Evolutionary conservation across 1,140 invertebrate genomes (phyloP).

Genomic region (Apolygus lucorum): DNA sequence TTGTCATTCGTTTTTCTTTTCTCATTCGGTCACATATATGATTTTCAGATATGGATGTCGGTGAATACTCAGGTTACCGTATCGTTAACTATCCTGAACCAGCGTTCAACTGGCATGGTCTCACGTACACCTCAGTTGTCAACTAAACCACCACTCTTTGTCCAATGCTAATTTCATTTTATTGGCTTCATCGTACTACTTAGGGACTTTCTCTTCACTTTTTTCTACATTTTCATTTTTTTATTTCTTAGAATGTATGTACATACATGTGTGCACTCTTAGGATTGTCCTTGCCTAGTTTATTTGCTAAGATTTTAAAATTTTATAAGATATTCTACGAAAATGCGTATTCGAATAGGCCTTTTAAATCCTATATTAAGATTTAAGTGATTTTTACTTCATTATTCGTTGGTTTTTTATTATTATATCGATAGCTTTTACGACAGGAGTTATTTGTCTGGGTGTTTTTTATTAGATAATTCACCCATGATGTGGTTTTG

Average conservation of each 20-base stretch:
- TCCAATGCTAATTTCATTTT: slow-evolving; percentile 13
- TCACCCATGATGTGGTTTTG: too few species aligned
- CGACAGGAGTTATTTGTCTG: too few species aligned
- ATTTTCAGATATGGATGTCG: slow-evolving; percentile 10
- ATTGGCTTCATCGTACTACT: slow-evolving; percentile 2
- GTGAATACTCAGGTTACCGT: neutral
- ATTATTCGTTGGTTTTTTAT: too few species aligned
- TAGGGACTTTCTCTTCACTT: neutral
- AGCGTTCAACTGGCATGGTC: slow-evolving; percentile 9
- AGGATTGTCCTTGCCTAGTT: neutral
- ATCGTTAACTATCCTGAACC: slow-evolving; percentile 10
- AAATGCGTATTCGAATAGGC: too few species aligned
- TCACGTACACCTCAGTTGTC: slow-evolving; percentile 11
- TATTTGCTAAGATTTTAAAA: neutral
- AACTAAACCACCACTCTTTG: slow-evolving; percentile 2
- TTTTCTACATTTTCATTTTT: neutral
- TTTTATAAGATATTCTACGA: too few species aligned
- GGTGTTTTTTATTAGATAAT: too few species aligned
- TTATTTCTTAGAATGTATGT: neutral
- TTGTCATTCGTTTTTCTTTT: neutral
- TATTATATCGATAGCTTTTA: too few species aligned
- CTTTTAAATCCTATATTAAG: too few species aligned
- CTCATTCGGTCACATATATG: neutral
- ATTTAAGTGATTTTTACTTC: too few species aligned
- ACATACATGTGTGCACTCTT: neutral